Evolutionary conservation across 2,113 vertebrate genomes (phyloP).

Genomic region (Carassius gibelio): DNA sequence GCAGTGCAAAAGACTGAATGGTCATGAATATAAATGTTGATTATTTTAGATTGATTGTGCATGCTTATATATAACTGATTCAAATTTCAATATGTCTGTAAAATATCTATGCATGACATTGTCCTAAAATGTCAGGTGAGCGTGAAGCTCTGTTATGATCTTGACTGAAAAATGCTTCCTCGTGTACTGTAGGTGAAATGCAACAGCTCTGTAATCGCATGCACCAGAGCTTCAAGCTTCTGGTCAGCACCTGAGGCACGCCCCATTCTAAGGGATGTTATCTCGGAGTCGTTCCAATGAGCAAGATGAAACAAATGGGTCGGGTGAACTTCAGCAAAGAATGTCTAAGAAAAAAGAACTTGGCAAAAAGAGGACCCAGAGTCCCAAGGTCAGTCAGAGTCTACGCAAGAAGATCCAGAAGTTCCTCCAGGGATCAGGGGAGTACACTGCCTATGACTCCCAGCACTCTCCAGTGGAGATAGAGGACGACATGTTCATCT

Average conservation of each 20-base stretch:
- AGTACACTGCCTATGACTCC: conserved; percentile 68
- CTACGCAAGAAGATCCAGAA: conserved; percentile 78
- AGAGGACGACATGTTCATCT: conserved; percentile 72
- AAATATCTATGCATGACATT: not conserved
- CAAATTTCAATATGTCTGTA: not conserved
- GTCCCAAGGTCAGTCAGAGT: conserved; percentile 67
- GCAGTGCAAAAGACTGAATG: not conserved
- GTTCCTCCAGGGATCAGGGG: conserved; percentile 76
- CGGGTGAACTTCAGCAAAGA: conserved; percentile 63
- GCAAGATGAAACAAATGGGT: conserved; percentile 72
- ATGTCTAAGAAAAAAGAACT: conserved; percentile 71
- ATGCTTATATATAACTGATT: not conserved
- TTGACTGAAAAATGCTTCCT: conserved; percentile 19
- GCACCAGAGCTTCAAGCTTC: conserved; percentile 43
- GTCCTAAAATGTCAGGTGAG: not conserved
- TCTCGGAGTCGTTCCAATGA: conserved; percentile 76
- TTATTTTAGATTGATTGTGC: not conserved
- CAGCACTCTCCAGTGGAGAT: conserved; percentile 70
- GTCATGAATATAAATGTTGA: not conserved
- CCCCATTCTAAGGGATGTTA: conserved; percentile 73
- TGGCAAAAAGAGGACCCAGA: conserved; percentile 72
- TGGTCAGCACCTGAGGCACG: conserved; percentile 48
- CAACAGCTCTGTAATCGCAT: conserved; percentile 38
- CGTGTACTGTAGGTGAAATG: conserved; percentile 28
- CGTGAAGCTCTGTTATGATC: not conserved